These are phyloP conservation scores for chimpanzee (Pan troglodytes) DNA, from an alignment of 2,113 vertebrate genomes.

Conservation along the genomic window NHGRI_mPanTro3-v2.1_pri NC_072411.2:75743001-75743500, in stretches of 20 bases:
- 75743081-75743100: neutral
- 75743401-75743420: neutral
- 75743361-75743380: neutral
- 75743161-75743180: neutral
- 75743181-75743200: neutral
- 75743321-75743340: neutral
- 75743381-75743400: neutral
- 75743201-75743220: neutral
- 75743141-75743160: neutral
- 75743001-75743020: constrained; percentile 2
- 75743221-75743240: neutral
- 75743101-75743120: neutral
- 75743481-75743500: neutral
- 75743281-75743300: neutral
- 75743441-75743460: neutral
- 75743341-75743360: neutral
- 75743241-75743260: neutral
- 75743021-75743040: neutral
- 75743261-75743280: neutral
- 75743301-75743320: neutral
- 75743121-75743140: neutral
- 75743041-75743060: neutral
- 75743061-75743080: neutral
- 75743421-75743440: neutral
- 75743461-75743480: neutral